Evolutionary conservation across 2,797 vertebrate genomes (phyloP), one percentile per base, ranked within the genome.

Genomic region (Rhinatrema bivittatum): DNA sequence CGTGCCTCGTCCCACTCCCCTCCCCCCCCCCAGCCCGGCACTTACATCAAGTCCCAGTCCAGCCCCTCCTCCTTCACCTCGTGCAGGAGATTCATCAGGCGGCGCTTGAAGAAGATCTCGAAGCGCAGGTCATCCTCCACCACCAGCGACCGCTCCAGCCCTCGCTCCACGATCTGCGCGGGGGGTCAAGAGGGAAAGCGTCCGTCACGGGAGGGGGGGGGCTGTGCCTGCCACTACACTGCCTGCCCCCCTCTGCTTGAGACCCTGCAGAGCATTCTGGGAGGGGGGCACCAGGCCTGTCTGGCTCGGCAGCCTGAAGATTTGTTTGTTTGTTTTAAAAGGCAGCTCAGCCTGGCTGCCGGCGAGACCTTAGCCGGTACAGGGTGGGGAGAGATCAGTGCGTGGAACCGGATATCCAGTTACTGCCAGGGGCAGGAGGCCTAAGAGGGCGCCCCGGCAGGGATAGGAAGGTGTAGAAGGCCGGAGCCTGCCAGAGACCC

Each of bases 71-170:
- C 62, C 39, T 89, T 62, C 34, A 94, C 53, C 28, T 96, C 91
- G 3, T 10, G 61, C 85, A 96, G 86, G 47, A 96, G 73, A 45
- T 89, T 90, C 75, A 81, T 79, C 31, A 95, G 58, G 8, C 91
- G 88, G 2, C 91, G 82, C 55, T 91, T 95, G 62, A 96, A 96
- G 72, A 93, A 96, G 39, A 94, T 68, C 72, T 94, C 91, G 5
- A 96, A 96, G n/a, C 91, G 83, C 24, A 96, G 66, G 48, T 96
- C 93, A 0, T 96, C 93, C 63, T 96, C 93, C 2, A 96, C 89
- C 42, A 96, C 88, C 7, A 93, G 70, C 0, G 88, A 87, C 4
- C 69, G 73, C 32, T 61, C 36, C 41, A 96, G 60, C 3, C 74
- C 63, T 12, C 79, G 72, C 20, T 89, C 82, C 9, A 69, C 82